Evolutionary conservation across 2,888 invertebrate species (phyloP).

Genomic region (Nipponacmea schrenckii): DNA sequence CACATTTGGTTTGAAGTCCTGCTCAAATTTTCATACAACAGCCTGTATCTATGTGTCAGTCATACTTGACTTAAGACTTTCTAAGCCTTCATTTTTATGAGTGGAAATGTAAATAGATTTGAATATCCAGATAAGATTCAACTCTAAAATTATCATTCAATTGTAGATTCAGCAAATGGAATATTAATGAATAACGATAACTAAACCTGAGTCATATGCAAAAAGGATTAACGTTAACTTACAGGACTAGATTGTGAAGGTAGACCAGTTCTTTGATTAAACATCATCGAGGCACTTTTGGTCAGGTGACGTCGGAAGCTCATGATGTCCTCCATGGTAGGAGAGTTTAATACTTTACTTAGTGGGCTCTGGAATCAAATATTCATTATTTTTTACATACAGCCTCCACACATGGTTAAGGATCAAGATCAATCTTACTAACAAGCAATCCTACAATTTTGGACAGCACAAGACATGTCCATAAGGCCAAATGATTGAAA

Average conservation of each 20-base stretch:
- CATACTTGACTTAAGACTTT: no score
- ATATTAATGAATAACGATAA: no score
- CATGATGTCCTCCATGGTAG: constrained; percentile 44
- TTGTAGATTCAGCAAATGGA: no score
- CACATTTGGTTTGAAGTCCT: no score
- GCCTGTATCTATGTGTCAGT: no score
- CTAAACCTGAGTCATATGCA: no score
- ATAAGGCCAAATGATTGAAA: no score
- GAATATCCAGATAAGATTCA: no score
- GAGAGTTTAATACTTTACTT: constrained; percentile 21
- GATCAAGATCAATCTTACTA: background rate
- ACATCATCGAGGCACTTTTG: constrained; percentile 84
- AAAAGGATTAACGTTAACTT: constrained; percentile 36
- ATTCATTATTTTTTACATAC: background rate
- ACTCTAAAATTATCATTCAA: no score
- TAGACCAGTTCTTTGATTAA: constrained; percentile 82
- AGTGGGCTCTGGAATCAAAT: background rate
- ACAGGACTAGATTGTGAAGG: constrained; percentile 87
- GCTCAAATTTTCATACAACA: no score
- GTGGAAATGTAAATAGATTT: constrained; percentile 11
- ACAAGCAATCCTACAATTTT: background rate
- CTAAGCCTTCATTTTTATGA: no score
- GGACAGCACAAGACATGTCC: no score
- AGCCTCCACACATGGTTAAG: background rate
- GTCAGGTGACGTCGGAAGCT: constrained; percentile 80